Conservation (phyloP, 1,140 invertebrate genomes). For the Melitaea cinxia region DNA sequence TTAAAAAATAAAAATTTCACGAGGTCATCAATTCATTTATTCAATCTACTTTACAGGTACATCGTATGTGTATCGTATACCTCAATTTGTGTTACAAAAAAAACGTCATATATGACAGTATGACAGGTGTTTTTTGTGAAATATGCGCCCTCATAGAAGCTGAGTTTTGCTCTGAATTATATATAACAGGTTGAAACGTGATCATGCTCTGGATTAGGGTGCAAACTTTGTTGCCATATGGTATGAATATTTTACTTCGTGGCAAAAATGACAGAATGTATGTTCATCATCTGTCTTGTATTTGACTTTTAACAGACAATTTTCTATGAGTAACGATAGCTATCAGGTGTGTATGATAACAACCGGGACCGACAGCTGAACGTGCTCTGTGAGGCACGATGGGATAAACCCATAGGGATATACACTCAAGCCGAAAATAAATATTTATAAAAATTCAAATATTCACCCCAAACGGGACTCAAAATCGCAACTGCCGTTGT, state of each 20-base stretch:
- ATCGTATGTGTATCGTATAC: conserved; percentile 29
- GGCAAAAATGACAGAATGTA: background rate
- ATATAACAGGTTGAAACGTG: conserved; percentile 35
- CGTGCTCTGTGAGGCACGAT: too few species aligned
- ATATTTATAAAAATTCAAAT: too few species aligned
- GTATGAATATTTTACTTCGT: background rate
- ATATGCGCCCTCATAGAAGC: conserved; percentile 37
- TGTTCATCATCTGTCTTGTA: background rate
- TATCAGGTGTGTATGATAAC: too few species aligned
- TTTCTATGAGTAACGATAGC: background rate
- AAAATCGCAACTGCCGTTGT: too few species aligned
- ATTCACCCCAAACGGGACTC: too few species aligned
- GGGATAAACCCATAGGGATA: too few species aligned
- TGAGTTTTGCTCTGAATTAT: conserved; percentile 47
- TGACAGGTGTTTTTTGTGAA: conserved; percentile 49
- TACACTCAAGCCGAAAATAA: too few species aligned
- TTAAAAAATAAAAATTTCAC: too few species aligned
- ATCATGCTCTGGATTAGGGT: conserved; percentile 26
- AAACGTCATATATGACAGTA: conserved; percentile 1
- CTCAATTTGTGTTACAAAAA: conserved; percentile 29
- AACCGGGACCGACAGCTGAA: too few species aligned
- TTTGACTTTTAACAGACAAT: background rate
- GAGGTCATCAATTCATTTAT: background rate
- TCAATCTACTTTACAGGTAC: background rate
- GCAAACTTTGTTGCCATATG: conserved; percentile 1